Percentiles rank a stretch among this genome's conserved stretches.
Evolutionary conservation across 1,140 invertebrate species (phyloP).

Genomic region (Zaprionus camerounensis): DNA sequence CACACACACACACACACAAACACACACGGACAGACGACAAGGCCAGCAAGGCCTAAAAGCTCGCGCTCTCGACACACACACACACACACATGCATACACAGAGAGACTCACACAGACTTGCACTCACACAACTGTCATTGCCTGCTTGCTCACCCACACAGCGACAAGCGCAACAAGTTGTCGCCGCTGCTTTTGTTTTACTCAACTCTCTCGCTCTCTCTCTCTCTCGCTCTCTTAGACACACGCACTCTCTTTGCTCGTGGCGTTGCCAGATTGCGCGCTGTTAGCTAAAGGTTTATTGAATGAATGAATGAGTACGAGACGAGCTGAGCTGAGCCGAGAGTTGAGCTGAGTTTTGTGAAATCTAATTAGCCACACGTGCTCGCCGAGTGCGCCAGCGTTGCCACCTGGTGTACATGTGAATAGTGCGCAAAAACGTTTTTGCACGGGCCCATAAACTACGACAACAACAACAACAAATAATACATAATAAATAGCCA

Average conservation of each 20-base stretch:
- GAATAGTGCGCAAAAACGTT: conserved; percentile 43
- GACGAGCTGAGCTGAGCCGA: neutral
- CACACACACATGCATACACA: conserved; percentile 5
- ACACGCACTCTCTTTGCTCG: conserved; percentile 18
- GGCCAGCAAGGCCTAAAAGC: conserved; percentile 52
- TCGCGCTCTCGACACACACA: conserved; percentile 22
- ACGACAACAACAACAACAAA: conserved; percentile 5
- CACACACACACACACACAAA: conserved; percentile 21
- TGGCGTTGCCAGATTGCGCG: conserved; percentile 36
- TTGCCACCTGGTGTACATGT: conserved; percentile 38
- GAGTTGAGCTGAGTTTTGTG: neutral
- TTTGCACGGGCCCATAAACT: conserved; percentile 45
- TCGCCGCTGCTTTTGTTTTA: conserved; percentile 40
- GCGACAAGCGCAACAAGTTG: conserved; percentile 69
- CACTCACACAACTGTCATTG: neutral
- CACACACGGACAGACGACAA: conserved; percentile 25
- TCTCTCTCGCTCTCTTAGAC: conserved; percentile 31
- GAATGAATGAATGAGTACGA: conserved; percentile 21
- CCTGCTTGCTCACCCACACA: conserved; percentile 48
- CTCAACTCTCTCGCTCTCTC: conserved; percentile 17
- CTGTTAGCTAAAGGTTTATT: conserved; percentile 11
- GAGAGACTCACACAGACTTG: neutral
- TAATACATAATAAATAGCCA: conserved; percentile 77
- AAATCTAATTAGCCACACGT: conserved; percentile 29
- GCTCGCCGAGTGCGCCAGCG: conserved; percentile 2